Evolutionary conservation across 2,888 invertebrate genomes (phyloP), one percentile per base, ranked within the genome.

Genomic region (Dexiosoma caninum): DNA sequence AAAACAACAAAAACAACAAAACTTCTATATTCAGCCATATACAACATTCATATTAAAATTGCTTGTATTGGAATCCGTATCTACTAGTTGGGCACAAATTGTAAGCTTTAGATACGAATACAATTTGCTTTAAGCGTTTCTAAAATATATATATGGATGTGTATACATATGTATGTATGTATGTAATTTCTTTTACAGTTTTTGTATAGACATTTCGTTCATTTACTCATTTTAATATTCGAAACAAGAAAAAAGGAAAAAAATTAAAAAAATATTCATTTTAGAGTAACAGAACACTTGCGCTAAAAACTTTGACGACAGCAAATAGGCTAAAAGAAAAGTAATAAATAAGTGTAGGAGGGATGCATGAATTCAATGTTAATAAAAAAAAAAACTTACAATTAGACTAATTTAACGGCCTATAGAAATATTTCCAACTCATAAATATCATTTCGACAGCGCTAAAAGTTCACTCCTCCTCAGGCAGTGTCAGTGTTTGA

Each of bases 241-340:
- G 30, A 46, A 51, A 46, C 62, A 21, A 3, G 9, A 40, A 23
- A 27, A 46, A 23, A 7, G 14, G 10, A 51, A 30, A 19, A 44
- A 42, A 40, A 23, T 16, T 10, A 35, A 57, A 55, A n/a, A n/a
- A 51, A 60, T 62, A 55, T 62, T 57, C 64, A 51, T 55, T 59
- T 35, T 40, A 55, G 32, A 51, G 51, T 32, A 75, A 69, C 46
- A 76, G 82, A 84, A 84, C 86, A 85, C 83, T 85, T 85, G 88
- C 85, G 88, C 86, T 88, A 85, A 87, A 88, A 88, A 87, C 85
- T 88, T 87, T 88, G 87, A 88, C 87, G 87, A 88, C 87, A 87
- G 87, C 86, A 57, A 62, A 69, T 55, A 16, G 21, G 42, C 27
- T 5, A 6, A 27, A 27, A 69, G 19, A 60, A 66, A 30, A 23